Evolutionary conservation across 2,113 vertebrate species (phyloP), one percentile per base, ranked within the genome.

Genomic region (Calidris pugnax): DNA sequence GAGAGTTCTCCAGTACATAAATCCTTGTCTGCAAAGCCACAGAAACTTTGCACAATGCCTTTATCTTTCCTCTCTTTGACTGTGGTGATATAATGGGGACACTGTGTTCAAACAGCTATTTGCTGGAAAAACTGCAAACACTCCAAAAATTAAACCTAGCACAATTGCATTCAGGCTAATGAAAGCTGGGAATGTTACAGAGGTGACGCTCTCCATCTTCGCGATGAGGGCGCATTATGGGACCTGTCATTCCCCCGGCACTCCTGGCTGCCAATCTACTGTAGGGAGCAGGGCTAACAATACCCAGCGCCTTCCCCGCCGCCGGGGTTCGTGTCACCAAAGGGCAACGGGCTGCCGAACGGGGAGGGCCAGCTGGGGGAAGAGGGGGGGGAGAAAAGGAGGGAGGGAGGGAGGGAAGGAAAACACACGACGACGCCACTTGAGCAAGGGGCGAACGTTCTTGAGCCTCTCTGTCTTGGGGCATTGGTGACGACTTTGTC

Each of bases 111-210:
- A 97, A 95, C 82, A 97, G 95, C 94, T 96, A 97, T 97, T 97
- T 96, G 78, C 92, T 94, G 94, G 88, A 95, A 97, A 96, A 98
- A 96, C 87, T 86, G 95, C 80, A 98, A 97, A 97, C 97, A 97
- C 96, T 97, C 95, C 92, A 97, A 97, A 97, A 97, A 94, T 96
- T 97, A 98, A 97, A 98, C 96, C 95, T 97, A 91, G 93, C 84
- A 98, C 96, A 98, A 97, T 97, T 86, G 96, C 95, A 94, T 96
- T 97, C 92, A 97, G 79, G 78, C 76, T 86, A 93, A 96, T 92
- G 93, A 97, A 97, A 97, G 93, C 97, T 82, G 88, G 85, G 95
- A 94, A 94, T 89, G 95, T 94, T 33, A 47, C 86, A 93, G 95
- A 97, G 95, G 96, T 97, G 96, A 97, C 90, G 45, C 93, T 98